Base-by-base conservation (phyloP, 2,888 invertebrate genomes). In the Electrophaes corylata region DNA sequence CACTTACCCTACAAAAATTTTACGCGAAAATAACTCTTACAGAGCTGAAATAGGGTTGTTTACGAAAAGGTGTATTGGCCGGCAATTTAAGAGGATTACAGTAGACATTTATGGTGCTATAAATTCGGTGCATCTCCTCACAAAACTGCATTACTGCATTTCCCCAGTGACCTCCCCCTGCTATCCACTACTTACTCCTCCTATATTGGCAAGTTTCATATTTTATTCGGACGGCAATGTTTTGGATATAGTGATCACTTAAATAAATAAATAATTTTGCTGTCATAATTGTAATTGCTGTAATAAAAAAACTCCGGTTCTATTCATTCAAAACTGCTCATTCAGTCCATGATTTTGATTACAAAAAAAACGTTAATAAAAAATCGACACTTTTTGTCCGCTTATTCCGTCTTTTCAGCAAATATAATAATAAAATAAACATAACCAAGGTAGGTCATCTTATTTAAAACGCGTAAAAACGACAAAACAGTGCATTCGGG, bases 61-160 rank as follows among this genome's bases (percentile, higher is more conserved):
- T 51, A 51, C 35, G 29, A 41, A 44, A 47, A 52, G 41, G 45
- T 39, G 33, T 50, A 49, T 50, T 37, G 46, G 16, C 62, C 50
- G 62, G 70, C 76, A 75, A 79, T 82, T 78, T 79, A 75, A 75
- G 73, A 68, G 79, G 80, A 80, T 81, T 77, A 78, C 70, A 37
- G 59, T 53, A 54, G 75, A 83, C 79, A 69, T 83, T 83, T 83
- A 84, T 80, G 78, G 76, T 58, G 76, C 75, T 61, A 80, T 83
- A 84, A 81, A 83, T 84, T 79, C 64, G 68, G 37, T 75, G 73
- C 78, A 78, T 65, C 70, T 71, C 51, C 26, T 56, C 56, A 56
- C 49, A 51, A 59, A 54, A 55, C 54, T 60, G 59, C 59, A 59
- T 59, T 59, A 59, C 59, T 51, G 59, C 55, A 60, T 60, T 60